Base-by-base conservation (phyloP, 2,888 invertebrate species). In the Tipula unca region DNA sequence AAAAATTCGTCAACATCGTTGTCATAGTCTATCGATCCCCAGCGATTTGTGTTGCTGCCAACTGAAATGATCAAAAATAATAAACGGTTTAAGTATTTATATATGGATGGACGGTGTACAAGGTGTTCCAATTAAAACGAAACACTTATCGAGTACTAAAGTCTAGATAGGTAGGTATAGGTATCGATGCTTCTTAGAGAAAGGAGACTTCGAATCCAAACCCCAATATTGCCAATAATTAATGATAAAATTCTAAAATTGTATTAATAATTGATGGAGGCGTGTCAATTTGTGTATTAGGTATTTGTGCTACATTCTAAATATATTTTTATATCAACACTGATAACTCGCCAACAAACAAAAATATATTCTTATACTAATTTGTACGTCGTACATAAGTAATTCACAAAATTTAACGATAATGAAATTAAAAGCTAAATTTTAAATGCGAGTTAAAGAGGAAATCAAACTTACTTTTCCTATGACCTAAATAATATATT, bases 1-100 rank as follows among this genome's bases (percentile, higher is more conserved):
- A 91, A 87, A 87, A 91, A 90, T 87, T 91, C 90, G 87, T 90
- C 90, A 10, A 88, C 87, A 14, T 90, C 89, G 85, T 87, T 87
- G 85, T 89, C 89, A 86, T 69, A 25, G 69, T 69, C 25, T 10
- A 13, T 88, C 2, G 69, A 69, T 69, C 69, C 69, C 69, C 69
- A 69, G 4, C 69, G 69, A 69, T 88, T 2, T 88, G 85, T 86
- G 88, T 88, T 86, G 88, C 89, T 1, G 88, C 86, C 89, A 88
- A 89, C 69, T 69, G 10, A 69, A 69, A 69, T 2, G 1, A 69
- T 3, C 3, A 69, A 69, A 69, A 69, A 69, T 6, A 32, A 32
- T 1, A 32, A 32, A 6, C 32, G 32, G 32, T 32, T 32, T 6
- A 32, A 54, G 48, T n/a, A n/a, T n/a, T n/a, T n/a, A n/a, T n/a